These are phyloP conservation scores for Lophura nycthemera DNA, from an alignment of 2,113 vertebrate species.

Conservation along the genomic window DNA sequence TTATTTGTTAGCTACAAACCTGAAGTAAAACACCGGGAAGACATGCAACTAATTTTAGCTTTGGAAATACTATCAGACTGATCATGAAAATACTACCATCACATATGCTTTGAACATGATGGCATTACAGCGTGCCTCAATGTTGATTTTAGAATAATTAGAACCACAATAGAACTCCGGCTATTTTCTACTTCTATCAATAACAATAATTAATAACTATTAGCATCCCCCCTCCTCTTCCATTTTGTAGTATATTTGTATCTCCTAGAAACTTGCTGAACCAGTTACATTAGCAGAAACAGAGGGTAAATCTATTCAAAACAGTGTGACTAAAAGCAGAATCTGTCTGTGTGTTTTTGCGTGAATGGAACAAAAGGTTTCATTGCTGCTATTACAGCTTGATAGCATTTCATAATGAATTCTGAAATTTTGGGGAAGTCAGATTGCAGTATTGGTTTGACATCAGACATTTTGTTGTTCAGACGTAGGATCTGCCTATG, in stretches of 20 bases:
- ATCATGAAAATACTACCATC: neutral
- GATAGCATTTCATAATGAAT: constrained; percentile 59
- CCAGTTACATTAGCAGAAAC: neutral
- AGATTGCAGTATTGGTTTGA: constrained; percentile 70
- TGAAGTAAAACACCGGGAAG: neutral
- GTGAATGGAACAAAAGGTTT: constrained; percentile 42
- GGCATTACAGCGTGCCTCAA: neutral
- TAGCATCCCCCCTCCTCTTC: neutral
- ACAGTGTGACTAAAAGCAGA: constrained; percentile 32
- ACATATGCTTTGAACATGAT: neutral
- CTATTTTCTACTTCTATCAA: neutral
- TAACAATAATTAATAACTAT: neutral
- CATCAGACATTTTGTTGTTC: constrained; percentile 68
- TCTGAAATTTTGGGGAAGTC: constrained; percentile 62
- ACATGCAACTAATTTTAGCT: neutral
- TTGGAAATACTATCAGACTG: neutral
- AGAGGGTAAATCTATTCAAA: constrained; percentile 32
- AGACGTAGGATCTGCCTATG: constrained; percentile 61
- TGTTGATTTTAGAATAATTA: neutral
- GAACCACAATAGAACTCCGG: neutral
- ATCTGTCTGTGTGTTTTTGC: constrained; percentile 47
- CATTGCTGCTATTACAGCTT: constrained; percentile 48
- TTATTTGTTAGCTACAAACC: neutral
- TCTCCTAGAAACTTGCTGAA: neutral
- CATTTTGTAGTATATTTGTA: neutral